Percentiles rank a stretch among this genome's conserved stretches.
Conservation (phyloP, 2,113 vertebrate genomes). For the Saimiri boliviensis region DNA sequence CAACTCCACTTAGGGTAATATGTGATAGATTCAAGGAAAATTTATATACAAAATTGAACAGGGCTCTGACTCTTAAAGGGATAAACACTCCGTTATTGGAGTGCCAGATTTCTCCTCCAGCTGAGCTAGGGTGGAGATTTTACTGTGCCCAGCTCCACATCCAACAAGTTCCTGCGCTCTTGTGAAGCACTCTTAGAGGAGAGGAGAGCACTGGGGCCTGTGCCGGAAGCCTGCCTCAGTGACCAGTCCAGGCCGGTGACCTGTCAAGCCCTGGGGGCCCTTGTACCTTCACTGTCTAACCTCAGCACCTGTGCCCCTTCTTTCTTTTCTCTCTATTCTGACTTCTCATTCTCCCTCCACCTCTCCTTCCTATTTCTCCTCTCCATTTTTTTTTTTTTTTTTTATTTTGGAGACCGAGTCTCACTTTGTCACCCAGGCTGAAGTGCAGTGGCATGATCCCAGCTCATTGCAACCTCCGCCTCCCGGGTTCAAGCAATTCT, state of each 20-base stretch:
- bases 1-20: not conserved
- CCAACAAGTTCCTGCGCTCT: not conserved
- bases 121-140: not conserved
- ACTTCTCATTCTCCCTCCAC: not conserved
- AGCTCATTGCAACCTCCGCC: too few species aligned
- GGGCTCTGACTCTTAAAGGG: not conserved
- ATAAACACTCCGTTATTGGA: not conserved
- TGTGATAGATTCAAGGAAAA: not conserved
- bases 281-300: not conserved
- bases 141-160: not conserved
- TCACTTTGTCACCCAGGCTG: too few species aligned
- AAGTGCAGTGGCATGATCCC: too few species aligned
- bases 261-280: too few species aligned
- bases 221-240: not conserved
- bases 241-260: not conserved
- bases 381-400: too few species aligned
- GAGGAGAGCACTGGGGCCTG: not conserved
- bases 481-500: too few species aligned
- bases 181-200: not conserved
- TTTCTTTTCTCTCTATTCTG: not conserved
- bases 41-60: not conserved
- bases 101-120: not conserved
- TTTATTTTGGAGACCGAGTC: too few species aligned
- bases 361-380: not conserved
- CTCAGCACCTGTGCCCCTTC: too few species aligned